A percentile compares a stretch with the other conserved stretches of the same genome.
phyloP scores from a whole-genome alignment of 2,888 invertebrate genomes.

The Magallana nippona region DNA sequence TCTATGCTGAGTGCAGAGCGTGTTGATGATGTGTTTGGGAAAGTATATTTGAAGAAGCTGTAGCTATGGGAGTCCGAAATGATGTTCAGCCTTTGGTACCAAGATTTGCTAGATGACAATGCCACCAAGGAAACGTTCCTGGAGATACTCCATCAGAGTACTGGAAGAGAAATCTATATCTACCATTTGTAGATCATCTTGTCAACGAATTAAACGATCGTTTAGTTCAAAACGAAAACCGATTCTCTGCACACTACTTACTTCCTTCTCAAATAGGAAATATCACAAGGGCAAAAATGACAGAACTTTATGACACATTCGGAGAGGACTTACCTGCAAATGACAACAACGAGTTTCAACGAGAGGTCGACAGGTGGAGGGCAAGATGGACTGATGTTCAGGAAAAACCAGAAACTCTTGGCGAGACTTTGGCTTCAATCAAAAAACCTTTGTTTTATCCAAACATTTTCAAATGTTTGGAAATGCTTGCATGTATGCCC shows the following conservation, averaged over 20 bases:
- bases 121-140: neutral
- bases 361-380: slow-evolving; percentile 36
- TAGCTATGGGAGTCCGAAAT: neutral
- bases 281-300: neutral
- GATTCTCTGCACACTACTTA: slow-evolving; percentile 30
- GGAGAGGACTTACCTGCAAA: slow-evolving; percentile 19
- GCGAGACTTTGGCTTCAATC: neutral
- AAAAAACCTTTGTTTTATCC: too few relatives aligned
- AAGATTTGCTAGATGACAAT: neutral
- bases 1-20: neutral
- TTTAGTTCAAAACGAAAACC: neutral
- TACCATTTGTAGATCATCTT: slow-evolving; percentile 10
- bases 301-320: slow-evolving; percentile 4
- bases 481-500: too few relatives aligned
- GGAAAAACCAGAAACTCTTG: slow-evolving; percentile 12
- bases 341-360: slow-evolving; percentile 29
- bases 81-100: slow-evolving; percentile 12
- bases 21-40: slow-evolving; percentile 12
- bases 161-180: neutral
- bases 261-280: slow-evolving; percentile 19
- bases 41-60: neutral
- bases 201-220: slow-evolving; percentile 7
- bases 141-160: slow-evolving; percentile 1
- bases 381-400: slow-evolving; percentile 31
- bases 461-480: too few relatives aligned